phyloP scores from a whole-genome alignment of 2,797 vertebrate species.

The Vespertilio murinus region DNA sequence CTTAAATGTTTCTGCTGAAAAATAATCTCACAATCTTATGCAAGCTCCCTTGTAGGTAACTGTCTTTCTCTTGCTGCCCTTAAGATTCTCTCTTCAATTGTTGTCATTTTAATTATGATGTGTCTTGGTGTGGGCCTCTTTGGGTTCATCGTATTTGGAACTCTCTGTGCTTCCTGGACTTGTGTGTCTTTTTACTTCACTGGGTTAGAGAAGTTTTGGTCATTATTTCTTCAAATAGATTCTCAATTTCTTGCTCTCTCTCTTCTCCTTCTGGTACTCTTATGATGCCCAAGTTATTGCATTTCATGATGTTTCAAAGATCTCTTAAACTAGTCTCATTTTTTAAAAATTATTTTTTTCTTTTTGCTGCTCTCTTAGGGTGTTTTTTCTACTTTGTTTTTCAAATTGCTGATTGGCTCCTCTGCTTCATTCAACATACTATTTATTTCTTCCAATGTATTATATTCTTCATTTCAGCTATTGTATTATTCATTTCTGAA shows the following conservation, averaged over 20 bases:
- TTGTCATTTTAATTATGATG: not conserved
- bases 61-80: not conserved
- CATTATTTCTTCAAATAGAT: not conserved
- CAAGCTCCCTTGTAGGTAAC: not conserved
- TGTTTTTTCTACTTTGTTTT: not conserved
- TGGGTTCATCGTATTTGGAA: not conserved
- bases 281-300: too few relatives aligned
- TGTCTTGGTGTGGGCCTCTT: not conserved
- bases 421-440: not conserved
- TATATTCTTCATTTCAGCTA: not conserved
- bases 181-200: not conserved
- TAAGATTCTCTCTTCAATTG: not conserved
- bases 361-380: not conserved
- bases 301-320: too few relatives aligned
- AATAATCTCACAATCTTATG: not conserved
- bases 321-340: too few relatives aligned
- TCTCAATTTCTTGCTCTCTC: not conserved
- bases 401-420: not conserved
- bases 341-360: not conserved
- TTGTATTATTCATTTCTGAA: not conserved
- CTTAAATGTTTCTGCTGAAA: not conserved
- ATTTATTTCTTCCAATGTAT: not conserved
- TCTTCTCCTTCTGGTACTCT: not conserved
- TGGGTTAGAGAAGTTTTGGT: not conserved
- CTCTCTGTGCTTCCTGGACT: not conserved